Base-by-base conservation (phyloP, 1,140 invertebrate species). In the Aphaenogaster ashmeadi region DNA sequence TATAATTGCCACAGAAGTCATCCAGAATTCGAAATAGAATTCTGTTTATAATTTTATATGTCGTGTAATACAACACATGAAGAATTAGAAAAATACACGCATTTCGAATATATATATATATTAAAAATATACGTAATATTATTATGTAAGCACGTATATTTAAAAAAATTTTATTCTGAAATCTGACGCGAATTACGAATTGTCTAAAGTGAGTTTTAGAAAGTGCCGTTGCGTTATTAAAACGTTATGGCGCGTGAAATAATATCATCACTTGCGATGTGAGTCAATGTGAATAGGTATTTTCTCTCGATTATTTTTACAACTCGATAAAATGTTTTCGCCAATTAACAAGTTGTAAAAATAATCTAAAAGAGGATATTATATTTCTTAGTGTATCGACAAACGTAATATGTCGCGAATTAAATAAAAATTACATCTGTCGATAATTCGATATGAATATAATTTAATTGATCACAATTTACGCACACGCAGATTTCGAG, bases 401-500 rank as follows among this genome's bases (percentile, higher is more conserved):
- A 56, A n/a, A 41, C 36, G 6, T 33, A 47, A 60, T 18, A 15
- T n/a, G 62, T 78, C 38, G 2, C 1, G 9, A 80, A 56, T 69
- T 69, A 74, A 74, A 60, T 50, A 60, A 83, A 47, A 36, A 71
- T 74, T 47, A 2, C 41, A 36, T 60, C 52, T 7, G 38, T 83
- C 78, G 36, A 69, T 81, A 56, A 74, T 83, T 21, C 11, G 13
- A 36, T 38, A 52, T 0, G 44, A 72, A 83, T 47, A 47, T 18
- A 52, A 80, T 60, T 83, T 15, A 44, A 74, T 74, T 60, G 18
- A 15, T 74, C 18, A 15, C 18, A 33, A 74, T 58, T 58, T 18
- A 54, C 18, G n/a, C 9, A 8, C 18, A 18, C 1, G 18, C n/a
- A 38, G 21, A 58, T 66, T 66, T n/a, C 36, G 15, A 71, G 13